phyloP scores from a whole-genome alignment of 2,888 invertebrate genomes.

The Dermolepida albohirtum region DNA sequence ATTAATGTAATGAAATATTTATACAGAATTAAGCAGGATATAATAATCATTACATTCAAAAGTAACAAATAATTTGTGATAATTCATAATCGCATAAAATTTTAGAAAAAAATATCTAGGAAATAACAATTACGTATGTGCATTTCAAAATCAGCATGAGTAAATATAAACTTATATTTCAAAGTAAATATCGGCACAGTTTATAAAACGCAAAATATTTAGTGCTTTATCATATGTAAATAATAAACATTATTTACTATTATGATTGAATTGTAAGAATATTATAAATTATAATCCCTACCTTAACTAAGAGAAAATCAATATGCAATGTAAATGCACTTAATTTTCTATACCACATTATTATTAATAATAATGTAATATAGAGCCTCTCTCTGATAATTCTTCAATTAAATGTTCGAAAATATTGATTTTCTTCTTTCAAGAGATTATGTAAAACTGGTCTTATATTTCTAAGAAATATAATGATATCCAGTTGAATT shows the following conservation, averaged over 20 bases:
- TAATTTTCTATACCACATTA: no score
- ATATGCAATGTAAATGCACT: not conserved
- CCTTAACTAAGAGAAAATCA: slow-evolving; percentile 6
- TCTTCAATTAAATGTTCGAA: not conserved
- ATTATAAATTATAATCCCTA: not conserved
- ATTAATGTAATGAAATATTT: no score
- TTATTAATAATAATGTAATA: no score
- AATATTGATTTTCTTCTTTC: slow-evolving; percentile 30
- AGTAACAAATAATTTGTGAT: not conserved
- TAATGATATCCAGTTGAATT: slow-evolving; percentile 23
- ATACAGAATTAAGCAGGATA: no score
- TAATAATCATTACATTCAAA: not conserved
- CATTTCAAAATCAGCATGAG: no score
- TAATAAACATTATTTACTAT: slow-evolving; percentile 15
- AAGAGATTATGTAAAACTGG: slow-evolving; percentile 8
- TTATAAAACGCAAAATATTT: not conserved
- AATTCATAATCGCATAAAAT: not conserved
- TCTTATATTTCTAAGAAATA: slow-evolving; percentile 33
- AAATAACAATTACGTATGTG: not conserved
- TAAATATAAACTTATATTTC: no score
- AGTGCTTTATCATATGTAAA: slow-evolving; percentile 9
- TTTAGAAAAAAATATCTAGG: not conserved
- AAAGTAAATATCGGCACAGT: no score
- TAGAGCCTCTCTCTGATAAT: not conserved
- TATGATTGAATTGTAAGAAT: slow-evolving; percentile 6